Conservation (phyloP, 2,113 vertebrate genomes). For the Hyperopisus bebe region DNA sequence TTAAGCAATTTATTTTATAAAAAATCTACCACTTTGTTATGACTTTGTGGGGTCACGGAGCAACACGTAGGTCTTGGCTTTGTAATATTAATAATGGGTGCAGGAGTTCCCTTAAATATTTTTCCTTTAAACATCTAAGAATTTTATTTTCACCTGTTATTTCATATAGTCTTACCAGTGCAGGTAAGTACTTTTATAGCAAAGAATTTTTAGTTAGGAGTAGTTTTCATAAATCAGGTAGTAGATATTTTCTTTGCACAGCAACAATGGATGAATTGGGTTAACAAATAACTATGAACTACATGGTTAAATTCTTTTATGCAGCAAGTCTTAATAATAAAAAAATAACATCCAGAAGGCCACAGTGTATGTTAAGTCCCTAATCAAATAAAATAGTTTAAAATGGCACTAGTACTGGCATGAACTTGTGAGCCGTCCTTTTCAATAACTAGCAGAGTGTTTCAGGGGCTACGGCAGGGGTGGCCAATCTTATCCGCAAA, state of each 20-base stretch:
- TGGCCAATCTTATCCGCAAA: not conserved
- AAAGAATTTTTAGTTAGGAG: not conserved
- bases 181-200: not conserved
- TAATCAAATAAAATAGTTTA: not conserved
- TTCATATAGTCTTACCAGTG: not conserved
- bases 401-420: not conserved
- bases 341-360: not conserved
- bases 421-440: not conserved
- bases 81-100: not conserved
- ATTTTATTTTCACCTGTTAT: not conserved
- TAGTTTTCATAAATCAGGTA: not conserved
- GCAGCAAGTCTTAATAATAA: not conserved
- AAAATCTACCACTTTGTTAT: not conserved
- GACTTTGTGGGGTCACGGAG: not conserved
- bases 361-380: not conserved
- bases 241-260: not conserved
- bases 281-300: not conserved
- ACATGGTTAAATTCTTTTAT: not conserved
- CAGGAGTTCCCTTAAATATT: not conserved
- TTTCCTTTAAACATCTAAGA: not conserved
- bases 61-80: not conserved
- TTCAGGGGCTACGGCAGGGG: not conserved
- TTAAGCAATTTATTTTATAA: not conserved
- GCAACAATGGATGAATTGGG: not conserved
- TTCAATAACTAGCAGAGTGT: not conserved